Conservation (phyloP, 1,140 invertebrate genomes). For the Diuraphis noxia region DNA sequence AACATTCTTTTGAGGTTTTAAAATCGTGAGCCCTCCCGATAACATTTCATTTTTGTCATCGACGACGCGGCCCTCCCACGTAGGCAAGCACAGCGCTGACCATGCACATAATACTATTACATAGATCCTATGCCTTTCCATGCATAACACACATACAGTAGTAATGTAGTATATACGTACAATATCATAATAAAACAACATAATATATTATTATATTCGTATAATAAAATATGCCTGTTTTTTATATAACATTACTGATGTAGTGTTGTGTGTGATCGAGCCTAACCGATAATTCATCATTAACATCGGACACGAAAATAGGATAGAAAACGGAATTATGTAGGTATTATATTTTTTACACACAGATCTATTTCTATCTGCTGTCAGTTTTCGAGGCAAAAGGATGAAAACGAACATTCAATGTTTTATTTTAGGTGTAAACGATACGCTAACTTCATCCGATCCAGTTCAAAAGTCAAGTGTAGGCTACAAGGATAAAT, state of each 20-base stretch:
- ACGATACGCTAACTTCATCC: neutral
- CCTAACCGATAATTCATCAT: neutral
- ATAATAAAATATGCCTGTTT: neutral
- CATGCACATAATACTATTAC: neutral
- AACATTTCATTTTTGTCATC: constrained; percentile 41
- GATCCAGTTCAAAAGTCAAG: neutral
- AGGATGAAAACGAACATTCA: neutral
- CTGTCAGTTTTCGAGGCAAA: neutral
- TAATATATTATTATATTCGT: neutral
- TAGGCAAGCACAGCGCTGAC: neutral
- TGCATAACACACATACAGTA: neutral
- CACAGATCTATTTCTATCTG: neutral
- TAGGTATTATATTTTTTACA: no score
- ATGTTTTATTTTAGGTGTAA: neutral
- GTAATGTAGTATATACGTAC: neutral
- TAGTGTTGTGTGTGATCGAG: neutral
- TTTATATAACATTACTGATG: no score
- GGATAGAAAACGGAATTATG: no score
- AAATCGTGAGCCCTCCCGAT: constrained; percentile 43
- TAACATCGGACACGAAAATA: no score
- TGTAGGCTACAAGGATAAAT: neutral
- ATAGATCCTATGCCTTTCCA: neutral
- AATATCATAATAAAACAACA: neutral
- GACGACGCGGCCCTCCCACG: constrained; percentile 28
- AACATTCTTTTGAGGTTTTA: constrained; percentile 52